phyloP scores from a whole-genome alignment of 2,888 invertebrate genomes.

The Cheiracanthium punctorium region DNA sequence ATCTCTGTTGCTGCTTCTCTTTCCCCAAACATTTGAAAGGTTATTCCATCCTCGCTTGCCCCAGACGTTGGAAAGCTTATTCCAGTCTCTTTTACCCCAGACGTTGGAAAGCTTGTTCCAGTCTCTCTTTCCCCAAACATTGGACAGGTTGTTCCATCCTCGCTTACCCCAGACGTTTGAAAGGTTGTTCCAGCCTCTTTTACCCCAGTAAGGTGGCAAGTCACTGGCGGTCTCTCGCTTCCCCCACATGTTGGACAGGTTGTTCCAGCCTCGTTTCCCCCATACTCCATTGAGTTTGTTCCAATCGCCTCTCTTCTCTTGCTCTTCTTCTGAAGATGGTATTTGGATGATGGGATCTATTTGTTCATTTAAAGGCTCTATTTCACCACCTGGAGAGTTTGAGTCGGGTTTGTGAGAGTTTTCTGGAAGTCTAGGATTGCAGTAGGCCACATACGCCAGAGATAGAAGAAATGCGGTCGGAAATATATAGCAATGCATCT shows the following conservation, averaged over 20 bases:
- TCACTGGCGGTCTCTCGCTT: constrained; percentile 78
- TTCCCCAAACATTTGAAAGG: constrained; percentile 38
- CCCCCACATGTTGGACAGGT: constrained; percentile 76
- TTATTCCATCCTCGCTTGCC: constrained; percentile 79
- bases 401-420: constrained; percentile 29
- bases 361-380: constrained; percentile 32
- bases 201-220: constrained; percentile 77
- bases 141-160: constrained; percentile 72
- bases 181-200: constrained; percentile 78
- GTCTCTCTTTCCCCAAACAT: constrained; percentile 60
- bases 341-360: constrained; percentile 19
- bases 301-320: constrained; percentile 49
- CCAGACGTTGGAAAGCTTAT: constrained; percentile 72
- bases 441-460: constrained; percentile 36
- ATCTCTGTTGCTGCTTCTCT: constrained; percentile 78
- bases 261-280: constrained; percentile 72
- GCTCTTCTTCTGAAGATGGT: constrained; percentile 17
- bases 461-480: constrained; percentile 22
- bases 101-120: constrained; percentile 43
- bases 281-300: constrained; percentile 51
- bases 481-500: constrained; percentile 33
- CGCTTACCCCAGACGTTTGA: constrained; percentile 74
- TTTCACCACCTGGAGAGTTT: constrained; percentile 19
- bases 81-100: constrained; percentile 69
- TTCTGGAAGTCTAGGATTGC: constrained; percentile 44